Base-by-base conservation (phyloP, 1,140 invertebrate species). In the Harpegnathos saltator region DNA sequence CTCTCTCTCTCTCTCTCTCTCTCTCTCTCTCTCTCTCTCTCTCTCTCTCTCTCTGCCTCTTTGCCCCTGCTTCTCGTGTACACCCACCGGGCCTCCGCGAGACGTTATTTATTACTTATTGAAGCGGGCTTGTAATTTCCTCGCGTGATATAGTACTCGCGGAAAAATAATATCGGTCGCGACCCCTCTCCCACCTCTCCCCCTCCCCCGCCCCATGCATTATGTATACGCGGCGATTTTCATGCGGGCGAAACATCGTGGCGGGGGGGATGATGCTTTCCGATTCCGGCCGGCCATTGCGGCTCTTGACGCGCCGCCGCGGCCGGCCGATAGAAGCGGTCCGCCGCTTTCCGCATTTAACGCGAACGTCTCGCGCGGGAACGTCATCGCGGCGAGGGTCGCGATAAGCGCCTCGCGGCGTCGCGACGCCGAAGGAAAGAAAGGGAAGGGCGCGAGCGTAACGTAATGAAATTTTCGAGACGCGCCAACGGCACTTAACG, bases 41-140 rank as follows among this genome's bases (percentile, higher is more conserved):
- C 62, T 54, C 44, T 66, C n/a, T 19, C 26, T 19, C 26, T 52
- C n/a, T 26, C 48, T 26, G 22, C 52, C 22, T 38, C 61, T 68
- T 29, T 26, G 3, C 7, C 48, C 14, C 56, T 71, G n/a, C 12
- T n/a, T 15, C 54, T 14, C 19, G 15, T 52, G 17, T 68, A 33
- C 62, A 63, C 68, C 75, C 65, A 26, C 71, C 84, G 82, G 7
- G 38, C 38, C 63, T 77, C 63, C 82, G 89, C 87, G 33, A 14
- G 73, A 63, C 68, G 89, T 92, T 91, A 92, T 92, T 91, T 91
- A 91, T 92, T 92, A 91, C 91, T 92, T 91, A 92, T 92, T 88
- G 91, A 92, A 91, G 87, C 87, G 87, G 85, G 87, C 87, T 89
- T 89, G 89, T 91, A 91, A 92, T 92, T 92, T 91, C 85, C 90